These are phyloP conservation scores for Teleogryllus occipitalis DNA, from an alignment of 1,140 invertebrate species.

Conservation along the genomic window DNA sequence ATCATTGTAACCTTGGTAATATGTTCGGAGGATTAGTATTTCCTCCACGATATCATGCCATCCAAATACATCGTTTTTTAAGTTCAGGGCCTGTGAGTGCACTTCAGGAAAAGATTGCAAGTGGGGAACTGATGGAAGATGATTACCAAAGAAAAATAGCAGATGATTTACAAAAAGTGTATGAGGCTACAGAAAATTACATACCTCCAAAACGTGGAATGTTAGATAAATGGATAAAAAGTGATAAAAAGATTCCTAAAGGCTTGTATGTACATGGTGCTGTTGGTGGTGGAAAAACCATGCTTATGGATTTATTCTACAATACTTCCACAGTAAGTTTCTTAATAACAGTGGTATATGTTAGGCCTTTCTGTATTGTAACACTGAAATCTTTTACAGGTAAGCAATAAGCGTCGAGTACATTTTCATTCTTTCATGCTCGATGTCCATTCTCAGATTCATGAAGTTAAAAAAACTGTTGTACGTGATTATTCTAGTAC, in stretches of 20 bases:
- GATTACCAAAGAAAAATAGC: slow-evolving; percentile 60
- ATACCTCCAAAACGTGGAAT: slow-evolving; percentile 39
- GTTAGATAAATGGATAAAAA: slow-evolving; percentile 40
- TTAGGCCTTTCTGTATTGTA: neutral
- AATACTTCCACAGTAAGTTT: slow-evolving; percentile 56
- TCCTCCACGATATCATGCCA: neutral
- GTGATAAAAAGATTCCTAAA: slow-evolving; percentile 48
- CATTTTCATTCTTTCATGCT: slow-evolving; percentile 99
- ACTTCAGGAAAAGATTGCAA: slow-evolving; percentile 49
- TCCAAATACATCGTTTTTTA: neutral
- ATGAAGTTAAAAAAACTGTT: slow-evolving; percentile 66
- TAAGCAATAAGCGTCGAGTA: slow-evolving; percentile 66
- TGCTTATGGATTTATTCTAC: slow-evolving; percentile 98
- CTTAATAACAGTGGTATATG: neutral
- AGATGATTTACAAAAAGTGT: slow-evolving; percentile 58
- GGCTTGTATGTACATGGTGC: slow-evolving; percentile 78
- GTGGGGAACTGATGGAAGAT: slow-evolving; percentile 55
- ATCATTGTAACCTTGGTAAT: neutral
- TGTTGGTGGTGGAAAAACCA: slow-evolving; percentile 94
- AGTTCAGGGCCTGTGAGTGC: slow-evolving; percentile 36
- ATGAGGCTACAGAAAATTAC: slow-evolving; percentile 54
- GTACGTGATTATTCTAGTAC: slow-evolving; percentile 54
- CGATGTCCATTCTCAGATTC: slow-evolving; percentile 83
- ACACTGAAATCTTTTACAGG: slow-evolving; percentile 32
- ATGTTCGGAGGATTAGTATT: neutral